Base-by-base conservation (phyloP, 2,797 vertebrate genomes). In the Xiphorhynchus erythropygius region DNA sequence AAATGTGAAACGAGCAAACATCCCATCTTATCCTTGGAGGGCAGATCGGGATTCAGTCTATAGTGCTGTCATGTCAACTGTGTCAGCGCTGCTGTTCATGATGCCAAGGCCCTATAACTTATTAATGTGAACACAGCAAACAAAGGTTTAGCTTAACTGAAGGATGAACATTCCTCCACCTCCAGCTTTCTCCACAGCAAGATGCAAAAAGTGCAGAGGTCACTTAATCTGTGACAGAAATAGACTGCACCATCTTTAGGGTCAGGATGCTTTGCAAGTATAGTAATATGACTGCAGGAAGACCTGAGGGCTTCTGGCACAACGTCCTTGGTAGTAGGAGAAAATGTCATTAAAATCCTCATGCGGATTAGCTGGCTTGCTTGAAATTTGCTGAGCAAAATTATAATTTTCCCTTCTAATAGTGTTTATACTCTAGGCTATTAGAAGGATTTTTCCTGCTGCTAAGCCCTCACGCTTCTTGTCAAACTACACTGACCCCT, bases 1-100 rank as follows among this genome's bases (percentile, higher is more conserved):
- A 99, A 99, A 99, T 96, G 96, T 97, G 98, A 99, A 99, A 98
- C 87, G 65, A 98, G 97, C 97, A 98, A 98, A 98, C 99, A 98
- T 98, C 99, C 98, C 98, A 98, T 99, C 98, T 97, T 99, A 98
- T 99, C 97, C 98, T 88, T 84, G 69, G 97, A 98, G 98, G 97
- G 97, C 95, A 98, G 98, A 98, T 99, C 97, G 91, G 97, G 98
- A 98, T 98, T 98, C 96, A 83, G 97, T 97, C 93, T 94, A 95
- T 75, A 92, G 94, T 93, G 96, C 96, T 98, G 98, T 98, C 98
- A 98, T 98, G 97, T 98, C 98, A 98, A 98, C 98, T 97, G 97
- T 98, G 98, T 98, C 96, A 97, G 88, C 97, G 94, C 97, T 62
- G 96, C 98, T 98, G 98, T 98, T 97, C 96, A 90, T 98, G 98